Conservation (phyloP, 2,888 invertebrate genomes). For the Chloroclystis v-ata region DNA sequence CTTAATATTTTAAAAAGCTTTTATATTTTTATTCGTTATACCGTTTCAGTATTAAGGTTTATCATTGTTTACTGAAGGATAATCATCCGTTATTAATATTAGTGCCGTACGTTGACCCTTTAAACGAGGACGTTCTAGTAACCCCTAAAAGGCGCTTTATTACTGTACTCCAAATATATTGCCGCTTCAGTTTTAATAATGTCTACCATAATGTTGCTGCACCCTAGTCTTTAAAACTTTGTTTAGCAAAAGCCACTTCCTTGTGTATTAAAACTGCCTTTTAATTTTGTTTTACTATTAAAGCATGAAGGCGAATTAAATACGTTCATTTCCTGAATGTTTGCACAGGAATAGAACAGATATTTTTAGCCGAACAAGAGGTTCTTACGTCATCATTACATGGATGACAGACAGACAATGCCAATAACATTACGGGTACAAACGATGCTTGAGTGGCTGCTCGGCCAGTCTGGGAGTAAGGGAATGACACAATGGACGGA, state of each 20-base stretch:
- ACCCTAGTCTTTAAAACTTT: background rate
- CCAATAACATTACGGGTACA: constrained; percentile 40
- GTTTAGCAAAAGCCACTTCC: background rate
- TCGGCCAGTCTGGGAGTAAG: constrained; percentile 44
- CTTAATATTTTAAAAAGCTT: background rate
- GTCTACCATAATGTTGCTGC: constrained; percentile 11
- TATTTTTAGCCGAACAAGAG: constrained; percentile 36
- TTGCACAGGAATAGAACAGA: constrained; percentile 28
- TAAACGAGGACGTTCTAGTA: constrained; percentile 46
- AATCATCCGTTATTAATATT: constrained; percentile 31
- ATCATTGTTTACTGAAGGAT: constrained; percentile 21
- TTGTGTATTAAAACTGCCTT: too few species aligned
- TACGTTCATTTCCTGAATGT: constrained; percentile 9
- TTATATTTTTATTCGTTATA: background rate
- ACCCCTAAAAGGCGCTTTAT: constrained; percentile 30
- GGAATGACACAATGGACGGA: constrained; percentile 68
- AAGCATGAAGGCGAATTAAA: constrained; percentile 2
- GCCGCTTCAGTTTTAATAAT: constrained; percentile 38
- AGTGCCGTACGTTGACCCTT: constrained; percentile 40
- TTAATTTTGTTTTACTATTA: constrained; percentile 3
- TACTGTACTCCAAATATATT: constrained; percentile 30
- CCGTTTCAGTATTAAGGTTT: background rate
- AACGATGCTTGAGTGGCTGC: constrained; percentile 36
- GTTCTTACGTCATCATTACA: constrained; percentile 34
- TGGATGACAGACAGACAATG: constrained; percentile 35